Conservation (phyloP, 1,140 invertebrate species). For the Lycorma delicatula region DNA sequence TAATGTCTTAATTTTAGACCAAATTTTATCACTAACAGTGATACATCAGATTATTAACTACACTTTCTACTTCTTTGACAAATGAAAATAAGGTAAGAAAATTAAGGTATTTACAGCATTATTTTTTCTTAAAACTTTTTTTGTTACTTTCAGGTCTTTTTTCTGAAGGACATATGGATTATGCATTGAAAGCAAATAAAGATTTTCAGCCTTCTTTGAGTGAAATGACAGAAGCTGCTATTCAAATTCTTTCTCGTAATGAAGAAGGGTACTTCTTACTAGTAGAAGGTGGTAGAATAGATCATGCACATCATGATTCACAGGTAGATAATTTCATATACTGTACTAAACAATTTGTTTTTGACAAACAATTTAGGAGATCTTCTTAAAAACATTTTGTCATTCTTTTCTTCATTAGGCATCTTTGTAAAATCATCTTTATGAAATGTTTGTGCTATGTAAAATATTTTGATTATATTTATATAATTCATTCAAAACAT, state of each 20-base stretch:
- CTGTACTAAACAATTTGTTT: not conserved
- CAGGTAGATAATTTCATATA: constrained; percentile 6
- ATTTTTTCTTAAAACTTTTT: constrained; percentile 15
- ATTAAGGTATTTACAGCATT: constrained; percentile 13
- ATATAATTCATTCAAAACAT: not conserved
- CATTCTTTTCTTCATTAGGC: not conserved
- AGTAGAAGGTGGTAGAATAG: constrained; percentile 65
- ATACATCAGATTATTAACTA: no score
- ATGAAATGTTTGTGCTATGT: no score
- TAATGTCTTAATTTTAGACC: no score
- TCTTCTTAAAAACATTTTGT: no score
- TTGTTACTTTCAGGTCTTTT: constrained; percentile 26
- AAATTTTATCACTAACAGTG: no score
- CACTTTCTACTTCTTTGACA: no score
- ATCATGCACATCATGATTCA: constrained; percentile 60
- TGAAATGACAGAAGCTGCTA: constrained; percentile 74
- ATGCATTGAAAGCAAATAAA: constrained; percentile 41
- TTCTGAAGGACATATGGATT: constrained; percentile 25
- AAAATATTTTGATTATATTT: not conserved
- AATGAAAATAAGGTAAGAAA: no score
- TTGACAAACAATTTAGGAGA: no score
- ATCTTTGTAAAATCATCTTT: no score
- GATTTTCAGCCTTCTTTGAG: constrained; percentile 49
- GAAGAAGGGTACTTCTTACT: constrained; percentile 59
- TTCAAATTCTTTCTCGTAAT: constrained; percentile 60